Evolutionary conservation across 2,113 vertebrate genomes (phyloP), one percentile per base, ranked within the genome.

Genomic region (Eleginops maclovinus): DNA sequence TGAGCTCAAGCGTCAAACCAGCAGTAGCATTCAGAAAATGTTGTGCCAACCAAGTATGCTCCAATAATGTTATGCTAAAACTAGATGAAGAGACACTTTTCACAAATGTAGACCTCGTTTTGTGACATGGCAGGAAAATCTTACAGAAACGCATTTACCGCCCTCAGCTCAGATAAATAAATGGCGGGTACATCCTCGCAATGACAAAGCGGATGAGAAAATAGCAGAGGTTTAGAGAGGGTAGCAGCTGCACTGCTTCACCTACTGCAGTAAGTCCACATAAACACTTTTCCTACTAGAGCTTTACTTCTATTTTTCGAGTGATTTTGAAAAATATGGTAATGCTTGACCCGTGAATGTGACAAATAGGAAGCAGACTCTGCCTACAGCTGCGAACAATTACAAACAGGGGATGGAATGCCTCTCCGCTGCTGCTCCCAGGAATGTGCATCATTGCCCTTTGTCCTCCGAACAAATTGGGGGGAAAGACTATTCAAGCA

Each of bases 351-450:
- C 90, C 74, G 66, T 88, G 87, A 92, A 90, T 88, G 88, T 81
- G 91, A 91, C 85, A 89, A 93, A 93, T 89, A 84, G 77, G 84
- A 89, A 92, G 82, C 80, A 86, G 91, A 79, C 83, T 84, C 70
- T 72, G 63, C 78, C 67, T 84, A 72, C 83, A 92, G 90, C 91
- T 89, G 87, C 77, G 83, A 90, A 88, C 84, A 78, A 93, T 94
- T 94, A 90, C 91, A 90, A 94, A 90, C 86, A 84, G 83, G 50
- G 79, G 83, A 83, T 80, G 89, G 91, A 92, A 93, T 91, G 89
- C 83, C 74, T 79, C 72, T 81, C 73, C 24, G 14, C 78, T 63
- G 83, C 89, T 88, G 76, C 88, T 79, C 75, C 24, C 85, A 74
- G 85, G 88, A 94, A 92, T 93, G 88, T 85, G 88, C 83, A 89